These are phyloP conservation scores for Vimba vimba DNA, from an alignment of 2,113 vertebrate genomes.

Conservation along the genomic window DNA sequence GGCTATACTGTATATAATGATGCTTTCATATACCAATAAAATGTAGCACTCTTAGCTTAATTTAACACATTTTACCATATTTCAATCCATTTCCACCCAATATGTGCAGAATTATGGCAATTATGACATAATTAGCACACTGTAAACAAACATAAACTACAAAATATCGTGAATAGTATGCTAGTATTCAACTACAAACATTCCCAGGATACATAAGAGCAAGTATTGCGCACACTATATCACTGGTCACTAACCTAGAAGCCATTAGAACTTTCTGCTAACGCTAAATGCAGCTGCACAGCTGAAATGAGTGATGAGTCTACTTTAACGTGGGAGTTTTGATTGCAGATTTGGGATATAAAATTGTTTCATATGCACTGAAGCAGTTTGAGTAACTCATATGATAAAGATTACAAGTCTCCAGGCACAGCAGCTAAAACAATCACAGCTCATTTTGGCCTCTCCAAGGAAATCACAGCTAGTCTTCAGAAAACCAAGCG, in stretches of 20 bases:
- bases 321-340: not conserved
- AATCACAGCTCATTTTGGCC: not conserved
- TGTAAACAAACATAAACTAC: not conserved
- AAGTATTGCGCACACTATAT: not conserved
- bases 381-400: slow-evolving; percentile 1
- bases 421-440: not conserved
- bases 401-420: not conserved
- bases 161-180: not conserved
- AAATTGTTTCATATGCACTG: not conserved
- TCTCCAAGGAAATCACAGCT: slow-evolving; percentile 4
- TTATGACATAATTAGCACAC: not conserved
- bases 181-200: not conserved
- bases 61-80: not conserved
- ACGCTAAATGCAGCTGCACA: not conserved
- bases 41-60: not conserved
- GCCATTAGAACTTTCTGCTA: not conserved
- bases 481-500: not conserved
- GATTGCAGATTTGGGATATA: not conserved
- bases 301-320: not conserved
- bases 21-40: not conserved
- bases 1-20: not conserved
- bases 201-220: not conserved
- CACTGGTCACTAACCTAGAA: not conserved
- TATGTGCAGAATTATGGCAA: not conserved
- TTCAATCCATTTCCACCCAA: not conserved